A percentile compares a stretch with the other conserved stretches of the same genome.
These are phyloP conservation scores for Paragorgia papillata DNA, from an alignment of 92 coral and sea anemone species.

Conservation along the genomic window DNA sequence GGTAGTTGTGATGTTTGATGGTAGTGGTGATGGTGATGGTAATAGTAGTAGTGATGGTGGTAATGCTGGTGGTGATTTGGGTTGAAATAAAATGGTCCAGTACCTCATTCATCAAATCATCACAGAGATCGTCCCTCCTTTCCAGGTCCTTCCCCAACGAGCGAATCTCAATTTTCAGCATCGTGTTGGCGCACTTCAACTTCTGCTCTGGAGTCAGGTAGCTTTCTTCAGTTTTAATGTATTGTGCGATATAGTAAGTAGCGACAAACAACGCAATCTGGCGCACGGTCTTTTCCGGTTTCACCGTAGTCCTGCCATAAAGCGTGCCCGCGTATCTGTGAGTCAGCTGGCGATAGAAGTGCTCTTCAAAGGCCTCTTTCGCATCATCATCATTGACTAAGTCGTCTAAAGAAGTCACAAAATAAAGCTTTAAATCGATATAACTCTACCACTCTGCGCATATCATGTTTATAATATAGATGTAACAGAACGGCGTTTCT, in stretches of 20 bases:
- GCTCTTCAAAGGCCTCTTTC: constrained; percentile 13
- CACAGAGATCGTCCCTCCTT: constrained; percentile 31
- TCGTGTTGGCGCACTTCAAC: constrained; percentile 22
- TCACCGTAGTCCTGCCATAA: constrained; percentile 18
- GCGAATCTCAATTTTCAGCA: constrained; percentile 30
- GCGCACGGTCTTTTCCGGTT: constrained; percentile 30
- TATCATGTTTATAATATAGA: too few species aligned
- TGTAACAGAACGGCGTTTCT: too few species aligned
- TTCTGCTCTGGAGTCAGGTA: constrained; percentile 13
- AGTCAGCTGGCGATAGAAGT: constrained; percentile 28
- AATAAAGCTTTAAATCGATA: background rate
- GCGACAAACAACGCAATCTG: constrained; percentile 39
- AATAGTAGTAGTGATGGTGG: too few species aligned
- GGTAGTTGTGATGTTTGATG: too few species aligned
- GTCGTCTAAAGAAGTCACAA: background rate
- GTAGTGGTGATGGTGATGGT: too few species aligned
- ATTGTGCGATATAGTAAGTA: constrained; percentile 23
- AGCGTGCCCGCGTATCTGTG: constrained; percentile 36
- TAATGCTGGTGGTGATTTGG: too few species aligned
- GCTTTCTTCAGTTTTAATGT: background rate
- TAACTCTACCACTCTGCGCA: too few species aligned
- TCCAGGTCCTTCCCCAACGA: constrained; percentile 34
- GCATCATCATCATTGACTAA: constrained; percentile 23
- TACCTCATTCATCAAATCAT: constrained; percentile 23
- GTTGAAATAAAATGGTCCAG: too few species aligned